phyloP scores from a whole-genome alignment of 2,113 vertebrate genomes.

The Eulemur rufifrons region DNA sequence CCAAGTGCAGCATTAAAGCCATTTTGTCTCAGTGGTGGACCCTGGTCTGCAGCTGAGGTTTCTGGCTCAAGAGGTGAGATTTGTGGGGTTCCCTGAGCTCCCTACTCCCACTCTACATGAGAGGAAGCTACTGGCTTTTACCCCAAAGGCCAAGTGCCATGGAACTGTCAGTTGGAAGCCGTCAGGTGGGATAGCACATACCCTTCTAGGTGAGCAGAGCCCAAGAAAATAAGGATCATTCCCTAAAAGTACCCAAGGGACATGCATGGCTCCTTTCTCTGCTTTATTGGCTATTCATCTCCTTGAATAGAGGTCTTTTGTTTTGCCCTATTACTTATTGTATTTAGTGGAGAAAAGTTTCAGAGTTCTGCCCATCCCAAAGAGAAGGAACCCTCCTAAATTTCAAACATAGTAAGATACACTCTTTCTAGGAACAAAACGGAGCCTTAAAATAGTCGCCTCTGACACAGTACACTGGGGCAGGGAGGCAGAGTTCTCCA shows the following conservation, averaged over 20 bases:
- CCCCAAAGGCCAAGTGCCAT: not conserved
- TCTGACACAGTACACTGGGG: not conserved
- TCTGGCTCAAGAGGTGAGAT: not conserved
- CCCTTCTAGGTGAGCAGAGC: not conserved
- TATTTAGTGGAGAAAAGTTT: not conserved
- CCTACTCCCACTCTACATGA: not conserved
- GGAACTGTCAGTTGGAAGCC: not conserved
- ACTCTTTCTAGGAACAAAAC: not conserved
- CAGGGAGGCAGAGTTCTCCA: not conserved
- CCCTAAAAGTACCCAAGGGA: not conserved
- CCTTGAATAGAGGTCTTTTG: not conserved
- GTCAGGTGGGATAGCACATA: accelerated
- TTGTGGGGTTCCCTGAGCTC: not conserved
- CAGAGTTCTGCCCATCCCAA: not conserved
- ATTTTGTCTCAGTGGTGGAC: not conserved
- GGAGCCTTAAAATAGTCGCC: not conserved
- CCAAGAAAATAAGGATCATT: not conserved
- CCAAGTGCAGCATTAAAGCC: not conserved
- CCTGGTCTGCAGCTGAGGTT: not conserved
- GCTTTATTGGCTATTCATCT: not conserved
- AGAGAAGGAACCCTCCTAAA: not conserved
- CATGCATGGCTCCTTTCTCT: not conserved
- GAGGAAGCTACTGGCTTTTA: not conserved
- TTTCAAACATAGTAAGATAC: not conserved
- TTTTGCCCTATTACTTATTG: not conserved